Base-by-base conservation (phyloP, 2,888 invertebrate genomes). In the Tetropium fuscum region DNA sequence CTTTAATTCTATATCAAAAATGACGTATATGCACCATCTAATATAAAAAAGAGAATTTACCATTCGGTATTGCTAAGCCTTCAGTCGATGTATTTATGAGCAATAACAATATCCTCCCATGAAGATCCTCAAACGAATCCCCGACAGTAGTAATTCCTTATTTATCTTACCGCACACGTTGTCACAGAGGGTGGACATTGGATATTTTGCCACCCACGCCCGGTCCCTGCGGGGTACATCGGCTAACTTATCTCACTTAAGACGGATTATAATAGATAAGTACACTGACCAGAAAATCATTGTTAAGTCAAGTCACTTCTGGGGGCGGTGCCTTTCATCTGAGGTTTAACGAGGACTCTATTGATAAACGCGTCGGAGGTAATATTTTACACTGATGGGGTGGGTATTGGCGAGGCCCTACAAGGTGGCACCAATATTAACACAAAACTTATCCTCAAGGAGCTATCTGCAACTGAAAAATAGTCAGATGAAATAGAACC, bases 221-320 rank as follows among this genome's bases (percentile, higher is more conserved):
- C 58, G 11, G 3, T 11, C 58, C 1, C 62, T 41, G 62, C 38
- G 48, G 63, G 64, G 30, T 10, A 34, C 53, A 30, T 34, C 58
- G 25, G 38, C 38, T 43, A 54, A 62, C 65, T 64, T 69, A 66
- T 66, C 71, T 61, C 68, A 68, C 71, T 70, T 65, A 61, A 60
- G 57, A 48, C 34, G 64, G 66, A 69, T 69, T 64, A 71, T 53
- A 56, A 64, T 19, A 63, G 64, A 66, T 66, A 68, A 70, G 65
- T 56, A 64, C 62, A 64, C 65, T 70, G 69, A 70, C 70, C 65
- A 64, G 66, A 68, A 69, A 69, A 66, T 69, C 65, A 64, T 64
- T 65, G 69, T 66, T 66, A 73, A 72, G 71, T 73, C 70, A 69
- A 69, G 67, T 66, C 68, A 71, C 66, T 68, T 71, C 59, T 57